A percentile compares a stretch with the other conserved stretches of the same genome.
phyloP scores from a whole-genome alignment of 2,797 vertebrate species.

The Propithecus deckenii region DNA sequence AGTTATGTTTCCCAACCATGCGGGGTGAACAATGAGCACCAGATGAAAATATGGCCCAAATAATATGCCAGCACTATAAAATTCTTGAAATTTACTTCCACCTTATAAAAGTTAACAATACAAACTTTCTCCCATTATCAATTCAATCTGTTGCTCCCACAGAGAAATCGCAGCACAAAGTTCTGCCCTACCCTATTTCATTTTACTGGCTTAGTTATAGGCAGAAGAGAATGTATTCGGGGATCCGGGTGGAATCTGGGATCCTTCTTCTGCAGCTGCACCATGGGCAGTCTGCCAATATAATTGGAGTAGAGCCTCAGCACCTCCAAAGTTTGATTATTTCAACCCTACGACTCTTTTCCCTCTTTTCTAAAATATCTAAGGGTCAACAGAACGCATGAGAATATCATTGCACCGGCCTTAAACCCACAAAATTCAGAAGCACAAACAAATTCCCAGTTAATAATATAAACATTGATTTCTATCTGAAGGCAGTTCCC shows the following conservation, averaged over 20 bases:
- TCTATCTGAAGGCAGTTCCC: not conserved
- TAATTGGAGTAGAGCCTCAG: not conserved
- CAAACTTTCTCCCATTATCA: constrained; percentile 66
- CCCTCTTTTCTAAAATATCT: constrained; percentile 19
- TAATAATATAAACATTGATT: not conserved
- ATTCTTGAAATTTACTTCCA: constrained; percentile 56
- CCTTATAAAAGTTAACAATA: constrained; percentile 70
- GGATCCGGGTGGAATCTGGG: not conserved
- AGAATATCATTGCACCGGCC: not conserved
- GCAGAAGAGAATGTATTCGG: constrained; percentile 1
- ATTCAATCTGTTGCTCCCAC: constrained; percentile 66
- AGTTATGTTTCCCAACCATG: not conserved
- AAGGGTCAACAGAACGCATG: not conserved
- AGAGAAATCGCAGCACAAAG: constrained; percentile 50
- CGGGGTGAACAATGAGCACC: not conserved
- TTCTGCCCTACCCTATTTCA: not conserved
- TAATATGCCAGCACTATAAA: constrained; percentile 50
- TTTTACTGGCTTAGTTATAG: constrained; percentile 7
- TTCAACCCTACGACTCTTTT: not conserved
- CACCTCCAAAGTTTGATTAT: not conserved
- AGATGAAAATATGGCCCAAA: constrained; percentile 4
- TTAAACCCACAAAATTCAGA: constrained; percentile 31
- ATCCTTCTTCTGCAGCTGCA: constrained; percentile 10
- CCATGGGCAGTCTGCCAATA: not conserved
- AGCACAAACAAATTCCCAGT: constrained; percentile 34